Percentiles rank a stretch among this genome's conserved stretches.
Conservation (phyloP, 1,140 invertebrate genomes). For the Plodia interpunctella region DNA sequence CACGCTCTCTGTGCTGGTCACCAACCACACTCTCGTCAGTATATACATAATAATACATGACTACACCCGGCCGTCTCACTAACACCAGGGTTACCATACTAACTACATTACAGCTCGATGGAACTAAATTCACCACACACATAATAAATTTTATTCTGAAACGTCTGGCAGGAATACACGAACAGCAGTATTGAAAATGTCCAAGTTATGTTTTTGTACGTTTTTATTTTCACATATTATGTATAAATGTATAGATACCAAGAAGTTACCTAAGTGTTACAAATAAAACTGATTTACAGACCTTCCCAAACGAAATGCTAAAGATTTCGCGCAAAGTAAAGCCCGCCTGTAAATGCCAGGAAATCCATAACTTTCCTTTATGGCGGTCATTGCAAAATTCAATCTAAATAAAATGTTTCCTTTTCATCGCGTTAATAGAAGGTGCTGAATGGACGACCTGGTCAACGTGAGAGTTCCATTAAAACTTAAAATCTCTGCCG, state of each 20-base stretch:
- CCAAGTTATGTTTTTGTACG: no score
- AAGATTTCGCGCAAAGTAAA: not conserved
- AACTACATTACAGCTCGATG: no score
- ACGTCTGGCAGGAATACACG: no score
- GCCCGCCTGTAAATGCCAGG: not conserved
- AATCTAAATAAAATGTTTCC: conserved; percentile 4
- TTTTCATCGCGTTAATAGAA: conserved; percentile 4
- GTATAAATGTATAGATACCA: no score
- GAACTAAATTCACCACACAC: no score
- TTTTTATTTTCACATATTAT: no score
- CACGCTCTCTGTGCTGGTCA: conserved; percentile 85
- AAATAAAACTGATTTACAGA: not conserved
- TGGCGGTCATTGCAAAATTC: conserved; percentile 1
- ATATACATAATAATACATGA: not conserved
- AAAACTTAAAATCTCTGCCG: conserved; percentile 5
- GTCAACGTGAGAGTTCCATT: not conserved
- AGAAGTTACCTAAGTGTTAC: not conserved
- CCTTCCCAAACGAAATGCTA: not conserved
- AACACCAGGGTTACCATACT: no score
- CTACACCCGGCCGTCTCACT: no score
- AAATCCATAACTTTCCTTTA: conserved; percentile 6
- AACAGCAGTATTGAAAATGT: no score
- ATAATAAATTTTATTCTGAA: no score
- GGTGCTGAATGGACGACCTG: not conserved
- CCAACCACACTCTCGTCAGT: conserved; percentile 89